Evolutionary conservation across 2,113 vertebrate species (phyloP).

Genomic region (Tringa solitaria): DNA sequence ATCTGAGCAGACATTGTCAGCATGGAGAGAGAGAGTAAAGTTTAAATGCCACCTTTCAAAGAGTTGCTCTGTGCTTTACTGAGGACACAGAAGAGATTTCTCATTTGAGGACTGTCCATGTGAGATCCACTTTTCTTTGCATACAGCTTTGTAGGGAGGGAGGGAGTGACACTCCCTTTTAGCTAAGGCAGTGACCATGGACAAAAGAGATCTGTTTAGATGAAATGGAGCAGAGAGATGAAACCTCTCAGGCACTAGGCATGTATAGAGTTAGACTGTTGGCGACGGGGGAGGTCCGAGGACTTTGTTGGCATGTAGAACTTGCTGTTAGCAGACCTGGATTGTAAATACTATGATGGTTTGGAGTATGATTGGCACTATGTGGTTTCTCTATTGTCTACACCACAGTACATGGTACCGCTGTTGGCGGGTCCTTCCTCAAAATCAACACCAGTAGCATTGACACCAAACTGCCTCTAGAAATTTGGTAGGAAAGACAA

Average conservation of each 20-base stretch:
- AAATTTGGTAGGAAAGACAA: neutral
- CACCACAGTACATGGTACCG: neutral
- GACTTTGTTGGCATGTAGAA: neutral
- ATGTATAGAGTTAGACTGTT: neutral
- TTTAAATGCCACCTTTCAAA: neutral
- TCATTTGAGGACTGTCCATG: neutral
- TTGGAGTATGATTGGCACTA: neutral
- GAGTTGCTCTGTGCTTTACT: neutral
- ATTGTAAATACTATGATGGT: neutral
- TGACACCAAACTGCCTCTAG: neutral
- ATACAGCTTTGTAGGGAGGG: neutral
- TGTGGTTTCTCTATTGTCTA: neutral
- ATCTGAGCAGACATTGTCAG: neutral
- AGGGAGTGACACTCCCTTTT: neutral
- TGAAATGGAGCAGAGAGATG: neutral
- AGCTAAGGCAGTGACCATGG: neutral
- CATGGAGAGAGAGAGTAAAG: neutral
- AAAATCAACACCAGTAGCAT: neutral
- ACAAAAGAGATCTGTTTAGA: neutral
- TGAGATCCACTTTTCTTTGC: neutral
- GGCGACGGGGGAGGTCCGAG: neutral
- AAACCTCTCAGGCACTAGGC: neutral
- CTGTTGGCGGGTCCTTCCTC: neutral
- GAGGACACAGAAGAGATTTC: neutral
- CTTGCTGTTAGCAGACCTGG: neutral